These are phyloP conservation scores for Anomalospiza imberbis DNA, from an alignment of 2,797 vertebrate species.

Conservation along the genomic window DNA sequence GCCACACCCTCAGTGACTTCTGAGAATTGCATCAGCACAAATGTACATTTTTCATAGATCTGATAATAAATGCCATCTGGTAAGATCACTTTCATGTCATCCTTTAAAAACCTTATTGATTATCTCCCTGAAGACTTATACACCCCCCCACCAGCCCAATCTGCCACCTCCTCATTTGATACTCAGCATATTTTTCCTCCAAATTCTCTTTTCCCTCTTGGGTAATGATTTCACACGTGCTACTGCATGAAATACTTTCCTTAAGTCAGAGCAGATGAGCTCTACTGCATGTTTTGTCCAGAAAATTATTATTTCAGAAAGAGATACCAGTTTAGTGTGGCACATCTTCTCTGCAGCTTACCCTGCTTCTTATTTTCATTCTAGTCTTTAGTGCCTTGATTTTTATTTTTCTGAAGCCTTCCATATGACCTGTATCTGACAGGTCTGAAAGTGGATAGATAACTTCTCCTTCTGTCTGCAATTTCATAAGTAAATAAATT, in stretches of 20 bases:
- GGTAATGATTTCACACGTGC: background rate
- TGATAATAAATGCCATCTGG: background rate
- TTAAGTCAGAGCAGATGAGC: background rate
- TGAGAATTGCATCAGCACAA: background rate
- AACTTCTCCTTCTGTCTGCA: background rate
- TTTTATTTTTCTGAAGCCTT: background rate
- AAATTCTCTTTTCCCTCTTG: background rate
- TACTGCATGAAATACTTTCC: background rate
- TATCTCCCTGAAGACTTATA: background rate
- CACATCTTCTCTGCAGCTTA: background rate
- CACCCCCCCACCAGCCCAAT: background rate
- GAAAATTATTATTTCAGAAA: background rate
- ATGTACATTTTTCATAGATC: background rate
- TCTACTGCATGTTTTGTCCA: background rate
- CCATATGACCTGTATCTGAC: background rate
- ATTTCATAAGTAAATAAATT: background rate
- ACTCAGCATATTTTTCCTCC: background rate
- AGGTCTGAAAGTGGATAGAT: background rate
- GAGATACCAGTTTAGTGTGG: background rate
- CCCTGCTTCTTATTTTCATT: background rate
- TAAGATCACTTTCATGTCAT: background rate
- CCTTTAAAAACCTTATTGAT: background rate
- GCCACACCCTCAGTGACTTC: background rate
- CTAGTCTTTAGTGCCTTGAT: background rate
- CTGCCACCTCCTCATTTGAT: background rate